Evolutionary conservation across 2,888 invertebrate species (phyloP).

Genomic region (Linnaemya vulpina): DNA sequence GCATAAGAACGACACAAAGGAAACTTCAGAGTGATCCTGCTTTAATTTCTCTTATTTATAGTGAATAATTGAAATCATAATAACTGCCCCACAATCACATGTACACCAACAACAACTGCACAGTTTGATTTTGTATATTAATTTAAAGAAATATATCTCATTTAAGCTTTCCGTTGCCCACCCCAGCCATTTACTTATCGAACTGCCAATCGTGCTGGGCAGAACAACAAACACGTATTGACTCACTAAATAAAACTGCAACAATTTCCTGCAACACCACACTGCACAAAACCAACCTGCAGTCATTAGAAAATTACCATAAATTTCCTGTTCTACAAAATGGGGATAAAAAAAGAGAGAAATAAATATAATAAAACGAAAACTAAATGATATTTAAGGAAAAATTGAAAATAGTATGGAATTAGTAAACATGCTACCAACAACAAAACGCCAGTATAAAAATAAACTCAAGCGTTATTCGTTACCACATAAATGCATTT

Average conservation of each 20-base stretch:
- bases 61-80: not conserved
- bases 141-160: conserved; percentile 20
- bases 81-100: not conserved
- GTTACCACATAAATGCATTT: not conserved
- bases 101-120: not conserved
- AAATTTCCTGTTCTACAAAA: conserved; percentile 69
- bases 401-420: conserved; percentile 46
- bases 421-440: conserved; percentile 64
- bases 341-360: not conserved
- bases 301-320: conserved; percentile 68
- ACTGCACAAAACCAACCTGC: conserved; percentile 45
- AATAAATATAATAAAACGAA: conserved; percentile 10
- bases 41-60: not conserved
- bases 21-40: too few species aligned
- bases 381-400: conserved; percentile 49
- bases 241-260: conserved; percentile 51
- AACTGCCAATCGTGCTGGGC: conserved; percentile 49
- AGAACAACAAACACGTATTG: conserved; percentile 27
- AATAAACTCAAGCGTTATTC: conserved; percentile 17
- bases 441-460: conserved; percentile 34
- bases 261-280: conserved; percentile 62
- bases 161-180: conserved; percentile 27
- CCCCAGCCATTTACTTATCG: conserved; percentile 65
- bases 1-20: too few species aligned
- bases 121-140: not conserved